Evolutionary conservation across 2,888 invertebrate species (phyloP).

Genomic region (Nomada fucata): DNA sequence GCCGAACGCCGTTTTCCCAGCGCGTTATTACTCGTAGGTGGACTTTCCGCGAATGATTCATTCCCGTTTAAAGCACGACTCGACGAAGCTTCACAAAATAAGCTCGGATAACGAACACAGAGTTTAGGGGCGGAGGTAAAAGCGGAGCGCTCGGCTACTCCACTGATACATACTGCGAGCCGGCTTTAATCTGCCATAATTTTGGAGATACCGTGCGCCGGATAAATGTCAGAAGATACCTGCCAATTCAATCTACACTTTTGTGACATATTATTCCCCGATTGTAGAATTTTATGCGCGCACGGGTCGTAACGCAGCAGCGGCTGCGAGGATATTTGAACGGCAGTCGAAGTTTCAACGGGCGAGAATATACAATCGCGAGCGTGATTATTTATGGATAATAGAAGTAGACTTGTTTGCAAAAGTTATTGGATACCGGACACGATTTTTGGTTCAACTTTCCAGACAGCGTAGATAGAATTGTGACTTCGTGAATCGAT

Average conservation of each 20-base stretch:
- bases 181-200: constrained; percentile 37
- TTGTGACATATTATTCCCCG: neutral
- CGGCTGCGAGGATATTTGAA: neutral
- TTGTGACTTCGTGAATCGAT: no score
- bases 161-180: neutral
- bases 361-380: no score
- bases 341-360: no score
- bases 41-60: constrained; percentile 54
- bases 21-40: constrained; percentile 41
- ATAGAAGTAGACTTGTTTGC: no score
- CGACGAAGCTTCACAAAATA: constrained; percentile 29
- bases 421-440: no score
- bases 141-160: neutral
- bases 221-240: neutral
- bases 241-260: neutral
- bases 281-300: neutral
- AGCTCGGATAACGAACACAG: constrained; percentile 39
- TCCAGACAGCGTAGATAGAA: no score
- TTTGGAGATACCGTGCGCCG: constrained; percentile 10
- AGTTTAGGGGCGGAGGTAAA: constrained; percentile 1
- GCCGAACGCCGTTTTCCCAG: constrained; percentile 3
- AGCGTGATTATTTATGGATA: no score
- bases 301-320: neutral
- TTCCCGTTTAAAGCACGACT: constrained; percentile 54
- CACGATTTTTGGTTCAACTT: no score